A percentile compares a stretch with the other conserved stretches of the same genome.
These are phyloP conservation scores for Mythimna loreyi DNA, from an alignment of 2,888 invertebrate genomes.

Conservation along the genomic window DNA sequence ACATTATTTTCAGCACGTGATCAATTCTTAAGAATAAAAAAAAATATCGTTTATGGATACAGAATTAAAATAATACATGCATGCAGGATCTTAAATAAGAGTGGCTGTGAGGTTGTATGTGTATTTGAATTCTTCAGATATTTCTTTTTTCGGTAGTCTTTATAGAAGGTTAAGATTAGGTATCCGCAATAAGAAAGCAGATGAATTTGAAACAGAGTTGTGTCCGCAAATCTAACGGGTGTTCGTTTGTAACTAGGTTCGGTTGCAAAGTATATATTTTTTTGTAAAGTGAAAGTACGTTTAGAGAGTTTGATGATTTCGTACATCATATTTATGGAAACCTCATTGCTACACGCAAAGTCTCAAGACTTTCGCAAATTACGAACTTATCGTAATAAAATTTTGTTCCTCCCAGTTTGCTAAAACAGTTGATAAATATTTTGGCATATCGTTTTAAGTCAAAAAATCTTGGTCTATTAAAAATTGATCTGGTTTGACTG, in stretches of 20 bases:
- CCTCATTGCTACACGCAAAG: neutral
- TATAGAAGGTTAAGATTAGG: constrained; percentile 13
- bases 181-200: constrained; percentile 11
- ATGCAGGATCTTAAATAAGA: no score
- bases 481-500: neutral
- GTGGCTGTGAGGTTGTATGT: neutral
- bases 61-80: no score
- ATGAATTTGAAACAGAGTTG: constrained; percentile 25
- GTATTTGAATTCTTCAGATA: neutral
- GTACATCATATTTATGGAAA: constrained; percentile 5
- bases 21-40: no score
- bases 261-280: constrained; percentile 38
- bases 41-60: no score
- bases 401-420: neutral
- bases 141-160: constrained; percentile 2
- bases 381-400: neutral
- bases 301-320: constrained; percentile 46
- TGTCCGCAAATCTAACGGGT: constrained; percentile 50
- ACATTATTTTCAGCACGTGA: constrained; percentile 31
- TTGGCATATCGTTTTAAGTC: neutral
- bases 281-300: constrained; percentile 55
- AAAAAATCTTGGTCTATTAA: neutral
- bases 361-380: neutral
- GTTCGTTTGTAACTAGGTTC: constrained; percentile 29
- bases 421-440: neutral